These are phyloP conservation scores for Spondyliosoma cantharus DNA, from an alignment of 2,797 vertebrate genomes.

Conservation along the genomic window DNA sequence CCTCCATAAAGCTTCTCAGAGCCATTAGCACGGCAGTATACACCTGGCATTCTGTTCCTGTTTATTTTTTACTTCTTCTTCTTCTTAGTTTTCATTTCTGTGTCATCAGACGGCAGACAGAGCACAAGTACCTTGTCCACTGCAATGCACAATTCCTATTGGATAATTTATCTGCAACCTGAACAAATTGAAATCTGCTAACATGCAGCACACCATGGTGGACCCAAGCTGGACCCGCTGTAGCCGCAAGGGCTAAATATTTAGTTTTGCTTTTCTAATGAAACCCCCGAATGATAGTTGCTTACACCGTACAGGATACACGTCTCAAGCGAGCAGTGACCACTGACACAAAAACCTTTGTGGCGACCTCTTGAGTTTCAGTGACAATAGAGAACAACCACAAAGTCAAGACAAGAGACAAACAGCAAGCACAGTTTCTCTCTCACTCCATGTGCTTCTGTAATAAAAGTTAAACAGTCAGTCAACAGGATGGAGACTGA, in stretches of 20 bases:
- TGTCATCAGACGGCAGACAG: neutral
- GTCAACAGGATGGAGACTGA: constrained; percentile 35
- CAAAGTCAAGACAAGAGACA: constrained; percentile 25
- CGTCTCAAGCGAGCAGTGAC: neutral
- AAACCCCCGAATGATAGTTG: neutral
- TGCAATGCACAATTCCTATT: neutral
- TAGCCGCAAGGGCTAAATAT: constrained; percentile 9
- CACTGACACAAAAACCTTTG: neutral
- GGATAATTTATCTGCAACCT: neutral
- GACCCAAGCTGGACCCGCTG: neutral
- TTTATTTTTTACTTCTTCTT: neutral
- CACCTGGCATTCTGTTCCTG: neutral
- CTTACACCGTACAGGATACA: neutral
- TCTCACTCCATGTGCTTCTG: constrained; percentile 19
- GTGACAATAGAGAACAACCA: neutral
- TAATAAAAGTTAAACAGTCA: constrained; percentile 51
- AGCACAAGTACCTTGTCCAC: neutral
- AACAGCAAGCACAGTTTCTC: constrained; percentile 32
- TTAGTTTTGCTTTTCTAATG: constrained; percentile 5
- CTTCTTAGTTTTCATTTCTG: neutral
- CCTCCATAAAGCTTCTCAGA: no score
- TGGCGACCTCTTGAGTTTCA: neutral
- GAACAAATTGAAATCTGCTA: neutral
- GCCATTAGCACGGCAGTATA: no score
- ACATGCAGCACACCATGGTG: neutral